phyloP scores from a whole-genome alignment of 2,113 vertebrate species.

The Silurus glanis region DNA sequence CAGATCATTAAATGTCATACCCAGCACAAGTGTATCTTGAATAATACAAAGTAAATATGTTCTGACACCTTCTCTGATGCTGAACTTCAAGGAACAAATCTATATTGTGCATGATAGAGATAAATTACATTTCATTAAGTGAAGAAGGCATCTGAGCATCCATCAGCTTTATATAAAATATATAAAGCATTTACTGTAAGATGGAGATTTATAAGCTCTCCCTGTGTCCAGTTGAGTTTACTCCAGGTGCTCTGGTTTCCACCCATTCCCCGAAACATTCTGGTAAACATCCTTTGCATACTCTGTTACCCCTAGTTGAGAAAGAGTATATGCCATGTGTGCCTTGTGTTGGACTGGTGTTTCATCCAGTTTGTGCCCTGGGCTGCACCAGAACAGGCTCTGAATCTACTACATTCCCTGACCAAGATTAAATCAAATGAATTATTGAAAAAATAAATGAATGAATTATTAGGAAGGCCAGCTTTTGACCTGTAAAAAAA shows the following conservation, averaged over 20 bases:
- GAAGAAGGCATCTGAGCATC: background rate
- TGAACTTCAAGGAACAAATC: background rate
- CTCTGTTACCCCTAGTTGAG: background rate
- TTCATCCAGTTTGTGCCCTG: background rate
- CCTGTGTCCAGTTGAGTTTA: background rate
- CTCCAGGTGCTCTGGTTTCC: background rate
- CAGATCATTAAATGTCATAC: background rate
- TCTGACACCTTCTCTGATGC: background rate
- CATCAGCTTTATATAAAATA: background rate
- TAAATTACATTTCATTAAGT: background rate
- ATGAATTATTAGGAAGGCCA: background rate
- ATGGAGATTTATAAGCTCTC: background rate
- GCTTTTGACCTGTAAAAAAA: background rate
- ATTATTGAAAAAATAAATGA: background rate
- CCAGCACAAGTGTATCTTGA: background rate
- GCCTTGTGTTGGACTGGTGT: background rate
- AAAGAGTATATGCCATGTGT: background rate
- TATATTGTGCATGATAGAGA: background rate
- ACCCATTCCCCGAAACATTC: background rate
- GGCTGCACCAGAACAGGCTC: background rate
- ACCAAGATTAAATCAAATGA: background rate
- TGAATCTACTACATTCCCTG: background rate
- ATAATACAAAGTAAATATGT: background rate
- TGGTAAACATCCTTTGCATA: background rate
- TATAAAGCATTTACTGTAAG: background rate